phyloP scores from a whole-genome alignment of 2,888 invertebrate genomes.

The Eudasyphora cyanicolor region DNA sequence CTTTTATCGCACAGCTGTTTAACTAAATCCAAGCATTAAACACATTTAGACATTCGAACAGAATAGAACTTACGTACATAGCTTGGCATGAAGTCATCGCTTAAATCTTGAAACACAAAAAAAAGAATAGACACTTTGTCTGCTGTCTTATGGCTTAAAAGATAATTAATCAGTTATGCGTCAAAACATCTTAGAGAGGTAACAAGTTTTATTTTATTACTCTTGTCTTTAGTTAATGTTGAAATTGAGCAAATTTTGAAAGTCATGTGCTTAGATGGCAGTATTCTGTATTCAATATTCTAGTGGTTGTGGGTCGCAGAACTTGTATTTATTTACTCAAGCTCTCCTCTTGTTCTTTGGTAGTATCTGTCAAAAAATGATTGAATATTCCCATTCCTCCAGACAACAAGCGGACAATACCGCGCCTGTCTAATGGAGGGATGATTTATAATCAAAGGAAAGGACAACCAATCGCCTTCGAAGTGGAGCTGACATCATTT shows the following conservation, averaged over 20 bases:
- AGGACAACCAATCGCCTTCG: not conserved
- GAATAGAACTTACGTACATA: not conserved
- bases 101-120: not conserved
- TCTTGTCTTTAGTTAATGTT: not conserved
- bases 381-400: not conserved
- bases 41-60: too few relatives aligned
- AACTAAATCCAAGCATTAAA: not conserved
- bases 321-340: not conserved
- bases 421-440: not conserved
- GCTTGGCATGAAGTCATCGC: not conserved
- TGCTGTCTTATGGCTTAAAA: not conserved
- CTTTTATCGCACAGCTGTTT: not conserved
- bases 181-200: not conserved
- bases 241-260: not conserved
- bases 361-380: not conserved
- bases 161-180: conserved; percentile 12
- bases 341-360: too few relatives aligned
- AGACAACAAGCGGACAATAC: not conserved
- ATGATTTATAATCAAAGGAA: not conserved
- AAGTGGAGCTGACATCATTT: not conserved
- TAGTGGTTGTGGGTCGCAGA: not conserved
- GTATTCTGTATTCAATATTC: too few relatives aligned
- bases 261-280: not conserved
- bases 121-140: not conserved
- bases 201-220: too few relatives aligned